phyloP scores from a whole-genome alignment of 2,113 vertebrate genomes.

The Indri indri region DNA sequence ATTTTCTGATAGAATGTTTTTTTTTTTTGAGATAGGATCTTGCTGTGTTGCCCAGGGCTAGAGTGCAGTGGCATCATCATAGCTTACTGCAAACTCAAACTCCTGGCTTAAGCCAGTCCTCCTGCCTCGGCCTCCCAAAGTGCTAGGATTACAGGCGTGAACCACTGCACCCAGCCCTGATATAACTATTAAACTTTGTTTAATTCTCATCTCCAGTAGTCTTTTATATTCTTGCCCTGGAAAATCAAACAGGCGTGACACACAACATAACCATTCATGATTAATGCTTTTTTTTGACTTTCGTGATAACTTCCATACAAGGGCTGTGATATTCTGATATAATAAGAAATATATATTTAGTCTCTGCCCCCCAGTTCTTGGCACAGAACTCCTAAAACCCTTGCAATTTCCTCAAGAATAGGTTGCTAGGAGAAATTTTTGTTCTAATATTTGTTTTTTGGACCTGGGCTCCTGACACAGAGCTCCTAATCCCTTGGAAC shows the following conservation, averaged over 20 bases:
- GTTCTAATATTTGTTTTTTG: neutral
- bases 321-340: neutral
- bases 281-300: neutral
- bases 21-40: neutral
- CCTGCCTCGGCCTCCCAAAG: no score
- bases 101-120: no score
- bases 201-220: neutral
- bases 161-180: neutral
- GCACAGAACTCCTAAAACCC: neutral
- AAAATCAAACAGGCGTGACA: neutral
- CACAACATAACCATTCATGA: neutral
- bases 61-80: no score
- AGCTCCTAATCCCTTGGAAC: neutral
- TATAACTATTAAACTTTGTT: neutral
- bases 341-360: neutral
- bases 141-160: no score
- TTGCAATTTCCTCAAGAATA: neutral
- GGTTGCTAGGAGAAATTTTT: neutral
- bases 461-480: neutral
- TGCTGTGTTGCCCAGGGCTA: no score
- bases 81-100: no score
- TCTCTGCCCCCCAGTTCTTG: neutral
- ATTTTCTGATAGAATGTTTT: neutral
- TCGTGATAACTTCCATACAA: neutral
- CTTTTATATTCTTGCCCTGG: neutral